Evolutionary conservation across 2,888 invertebrate genomes (phyloP).

Genomic region (Molanna angustata): DNA sequence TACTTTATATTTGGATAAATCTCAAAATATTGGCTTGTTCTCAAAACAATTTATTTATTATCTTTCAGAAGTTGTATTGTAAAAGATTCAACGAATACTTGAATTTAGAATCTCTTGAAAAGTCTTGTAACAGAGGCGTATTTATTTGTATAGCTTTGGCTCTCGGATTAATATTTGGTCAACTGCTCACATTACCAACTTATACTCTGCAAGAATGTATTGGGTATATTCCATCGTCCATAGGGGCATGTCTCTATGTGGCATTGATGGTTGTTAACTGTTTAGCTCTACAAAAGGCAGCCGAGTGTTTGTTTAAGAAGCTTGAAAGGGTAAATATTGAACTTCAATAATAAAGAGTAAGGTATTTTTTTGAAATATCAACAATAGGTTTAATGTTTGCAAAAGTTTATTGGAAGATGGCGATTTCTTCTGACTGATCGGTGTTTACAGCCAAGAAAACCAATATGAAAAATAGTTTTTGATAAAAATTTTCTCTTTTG

Average conservation of each 20-base stretch:
- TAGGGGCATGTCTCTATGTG: conserved; percentile 15
- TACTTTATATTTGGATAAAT: too few relatives aligned
- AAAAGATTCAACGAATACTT: conserved; percentile 13
- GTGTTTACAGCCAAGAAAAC: too few relatives aligned
- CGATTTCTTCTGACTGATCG: too few relatives aligned
- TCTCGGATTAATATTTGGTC: conserved; percentile 16
- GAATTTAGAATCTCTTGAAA: conserved; percentile 10
- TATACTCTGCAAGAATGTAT: conserved; percentile 21
- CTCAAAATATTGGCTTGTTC: too few relatives aligned
- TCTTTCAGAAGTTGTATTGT: conserved; percentile 11
- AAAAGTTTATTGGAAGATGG: too few relatives aligned
- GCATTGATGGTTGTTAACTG: conserved; percentile 19
- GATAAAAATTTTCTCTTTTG: too few relatives aligned
- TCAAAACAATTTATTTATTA: too few relatives aligned
- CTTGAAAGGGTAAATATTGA: conserved; percentile 21
- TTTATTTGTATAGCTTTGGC: conserved; percentile 8
- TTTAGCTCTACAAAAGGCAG: conserved; percentile 17
- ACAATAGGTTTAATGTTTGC: too few relatives aligned
- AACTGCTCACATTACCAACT: conserved; percentile 22
- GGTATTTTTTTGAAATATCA: too few relatives aligned
- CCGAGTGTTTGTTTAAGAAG: conserved; percentile 15
- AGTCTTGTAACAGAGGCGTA: conserved; percentile 7
- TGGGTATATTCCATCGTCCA: conserved; percentile 17
- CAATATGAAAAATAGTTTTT: too few relatives aligned
- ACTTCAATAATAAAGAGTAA: too few relatives aligned